Percentiles rank a stretch among this genome's conserved stretches.
phyloP scores from a whole-genome alignment of 2,888 invertebrate genomes.

The Rhaphigaster nebulosa region DNA sequence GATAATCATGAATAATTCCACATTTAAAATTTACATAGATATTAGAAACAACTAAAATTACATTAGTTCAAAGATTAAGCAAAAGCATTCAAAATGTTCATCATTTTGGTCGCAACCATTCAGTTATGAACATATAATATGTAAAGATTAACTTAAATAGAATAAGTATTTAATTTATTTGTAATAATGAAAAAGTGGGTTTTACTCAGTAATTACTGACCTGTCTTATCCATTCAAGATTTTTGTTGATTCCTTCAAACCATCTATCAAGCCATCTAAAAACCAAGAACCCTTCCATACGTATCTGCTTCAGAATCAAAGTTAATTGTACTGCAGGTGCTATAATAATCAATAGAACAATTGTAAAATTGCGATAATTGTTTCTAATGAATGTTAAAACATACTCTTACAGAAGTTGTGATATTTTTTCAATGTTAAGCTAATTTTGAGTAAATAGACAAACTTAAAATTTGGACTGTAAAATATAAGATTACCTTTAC shows the following conservation, averaged over 20 bases:
- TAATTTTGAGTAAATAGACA: too few relatives aligned
- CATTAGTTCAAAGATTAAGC: background rate
- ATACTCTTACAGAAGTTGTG: too few relatives aligned
- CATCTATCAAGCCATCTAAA: constrained; percentile 74
- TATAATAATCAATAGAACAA: too few relatives aligned
- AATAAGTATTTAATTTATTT: background rate
- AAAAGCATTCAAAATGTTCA: background rate
- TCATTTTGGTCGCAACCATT: background rate
- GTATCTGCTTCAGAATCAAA: constrained; percentile 74
- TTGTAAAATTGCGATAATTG: too few relatives aligned
- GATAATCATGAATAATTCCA: too few relatives aligned
- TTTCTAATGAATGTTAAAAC: too few relatives aligned
- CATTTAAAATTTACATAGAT: too few relatives aligned
- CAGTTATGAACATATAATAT: background rate
- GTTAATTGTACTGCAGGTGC: constrained; percentile 72
- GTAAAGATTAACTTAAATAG: background rate
- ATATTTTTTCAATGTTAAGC: too few relatives aligned
- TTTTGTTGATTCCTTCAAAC: constrained; percentile 76
- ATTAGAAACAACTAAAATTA: background rate
- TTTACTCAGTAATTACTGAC: constrained; percentile 62
- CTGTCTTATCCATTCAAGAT: constrained; percentile 76
- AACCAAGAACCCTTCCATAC: constrained; percentile 76
- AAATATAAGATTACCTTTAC: background rate
- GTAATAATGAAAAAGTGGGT: background rate
- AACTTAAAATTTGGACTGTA: background rate